Evolutionary conservation across 1,140 invertebrate genomes (phyloP).

Genomic region (Aricia agestis): DNA sequence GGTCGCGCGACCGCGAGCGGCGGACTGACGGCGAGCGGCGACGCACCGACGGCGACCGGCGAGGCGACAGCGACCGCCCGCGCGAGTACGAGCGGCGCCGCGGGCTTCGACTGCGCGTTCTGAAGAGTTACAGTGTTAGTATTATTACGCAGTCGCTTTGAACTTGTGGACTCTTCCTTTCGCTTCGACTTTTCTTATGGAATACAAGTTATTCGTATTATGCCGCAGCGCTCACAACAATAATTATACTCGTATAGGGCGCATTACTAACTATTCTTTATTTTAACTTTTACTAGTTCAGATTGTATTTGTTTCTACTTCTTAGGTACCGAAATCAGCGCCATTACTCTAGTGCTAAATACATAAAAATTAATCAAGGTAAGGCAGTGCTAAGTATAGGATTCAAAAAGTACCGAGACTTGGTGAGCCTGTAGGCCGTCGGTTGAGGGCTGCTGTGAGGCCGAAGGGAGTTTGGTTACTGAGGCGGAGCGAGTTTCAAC

Average conservation of each 20-base stretch:
- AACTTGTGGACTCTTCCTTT: neutral
- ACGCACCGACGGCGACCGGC: constrained; percentile 59
- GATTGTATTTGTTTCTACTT: neutral
- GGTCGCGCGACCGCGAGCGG: constrained; percentile 58
- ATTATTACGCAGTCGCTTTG: neutral
- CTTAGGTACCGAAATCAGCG: constrained; percentile 13
- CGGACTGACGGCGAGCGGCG: constrained; percentile 62
- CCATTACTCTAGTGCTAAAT: constrained; percentile 46
- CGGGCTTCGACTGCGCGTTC: constrained; percentile 65
- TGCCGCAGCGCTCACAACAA: neutral
- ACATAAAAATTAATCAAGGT: constrained; percentile 43
- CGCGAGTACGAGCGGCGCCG: constrained; percentile 62
- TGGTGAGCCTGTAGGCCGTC: constrained; percentile 65
- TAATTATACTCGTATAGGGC: neutral
- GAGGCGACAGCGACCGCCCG: constrained; percentile 52
- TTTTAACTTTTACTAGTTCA: no score
- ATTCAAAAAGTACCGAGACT: constrained; percentile 70
- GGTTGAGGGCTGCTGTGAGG: constrained; percentile 64
- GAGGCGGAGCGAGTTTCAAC: constrained; percentile 55
- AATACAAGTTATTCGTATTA: neutral
- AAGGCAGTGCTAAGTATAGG: constrained; percentile 72
- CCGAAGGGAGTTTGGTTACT: constrained; percentile 59
- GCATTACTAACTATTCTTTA: neutral
- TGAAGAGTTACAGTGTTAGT: constrained; percentile 29
- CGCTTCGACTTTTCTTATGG: neutral